These are phyloP conservation scores for Mirza zaza DNA, from an alignment of 2,113 vertebrate genomes.

Conservation along the genomic window DNA sequence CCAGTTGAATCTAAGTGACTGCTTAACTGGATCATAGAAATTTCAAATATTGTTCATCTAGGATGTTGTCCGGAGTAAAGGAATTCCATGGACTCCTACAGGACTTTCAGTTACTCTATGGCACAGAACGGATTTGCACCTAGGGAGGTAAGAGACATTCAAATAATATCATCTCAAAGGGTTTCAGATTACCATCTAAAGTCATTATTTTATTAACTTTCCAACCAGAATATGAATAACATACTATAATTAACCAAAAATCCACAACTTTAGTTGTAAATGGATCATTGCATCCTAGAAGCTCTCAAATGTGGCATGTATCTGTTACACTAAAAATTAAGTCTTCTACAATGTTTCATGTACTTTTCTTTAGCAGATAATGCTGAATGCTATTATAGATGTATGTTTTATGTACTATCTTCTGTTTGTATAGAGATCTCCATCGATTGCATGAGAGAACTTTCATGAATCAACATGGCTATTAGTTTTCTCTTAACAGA, in stretches of 20 bases:
- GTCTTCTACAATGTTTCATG: not conserved
- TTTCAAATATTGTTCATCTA: constrained; percentile 20
- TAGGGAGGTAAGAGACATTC: not conserved
- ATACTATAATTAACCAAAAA: constrained; percentile 38
- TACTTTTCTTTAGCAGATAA: constrained; percentile 28
- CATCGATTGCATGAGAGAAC: constrained; percentile 31
- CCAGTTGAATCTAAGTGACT: not conserved
- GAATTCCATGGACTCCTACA: not conserved
- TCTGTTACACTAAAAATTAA: constrained; percentile 50
- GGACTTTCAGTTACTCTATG: not conserved
- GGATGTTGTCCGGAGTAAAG: not conserved
- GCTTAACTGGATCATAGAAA: not conserved
- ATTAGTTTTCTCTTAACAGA: constrained; percentile 52
- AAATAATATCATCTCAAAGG: not conserved
- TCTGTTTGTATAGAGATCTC: constrained; percentile 32
- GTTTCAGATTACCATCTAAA: constrained; percentile 2
- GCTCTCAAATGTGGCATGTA: not conserved
- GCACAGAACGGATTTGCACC: not conserved
- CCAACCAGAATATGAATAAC: constrained; percentile 34
- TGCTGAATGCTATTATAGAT: constrained; percentile 25
- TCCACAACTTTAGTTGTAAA: constrained; percentile 40
- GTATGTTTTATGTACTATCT: constrained; percentile 9
- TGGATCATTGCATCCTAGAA: not conserved
- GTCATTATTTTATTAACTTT: constrained; percentile 8
- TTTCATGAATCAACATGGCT: constrained; percentile 47